A percentile compares a stretch with the other conserved stretches of the same genome.
phyloP scores from a whole-genome alignment of 2,797 vertebrate species.

The Sebastiscus tertius region DNA sequence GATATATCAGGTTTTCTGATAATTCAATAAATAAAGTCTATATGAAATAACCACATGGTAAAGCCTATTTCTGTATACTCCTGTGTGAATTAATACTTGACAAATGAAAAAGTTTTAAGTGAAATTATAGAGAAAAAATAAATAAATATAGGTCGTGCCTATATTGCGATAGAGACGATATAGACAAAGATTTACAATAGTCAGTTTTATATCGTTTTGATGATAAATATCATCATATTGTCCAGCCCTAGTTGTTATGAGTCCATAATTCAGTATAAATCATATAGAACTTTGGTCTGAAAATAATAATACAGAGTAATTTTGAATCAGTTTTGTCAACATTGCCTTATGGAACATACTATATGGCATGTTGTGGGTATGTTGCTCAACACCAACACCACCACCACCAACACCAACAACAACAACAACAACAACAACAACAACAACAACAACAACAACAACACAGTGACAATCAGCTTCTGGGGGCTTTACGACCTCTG shows the following conservation, averaged over 20 bases:
- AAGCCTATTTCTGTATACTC: no score
- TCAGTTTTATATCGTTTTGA: no score
- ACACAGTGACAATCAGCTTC: background rate
- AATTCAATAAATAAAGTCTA: no score
- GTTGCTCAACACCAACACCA: background rate
- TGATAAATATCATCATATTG: no score
- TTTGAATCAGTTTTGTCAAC: background rate
- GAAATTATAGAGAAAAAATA: no score
- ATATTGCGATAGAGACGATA: no score
- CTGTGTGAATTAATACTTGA: no score
- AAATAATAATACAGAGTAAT: background rate
- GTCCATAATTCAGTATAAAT: background rate
- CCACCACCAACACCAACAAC: background rate
- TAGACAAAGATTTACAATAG: no score
- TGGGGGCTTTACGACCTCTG: background rate
- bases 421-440: background rate
- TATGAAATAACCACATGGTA: no score
- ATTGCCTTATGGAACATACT: background rate
- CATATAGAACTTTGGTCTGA: background rate
- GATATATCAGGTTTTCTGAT: no score
- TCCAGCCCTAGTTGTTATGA: background rate
- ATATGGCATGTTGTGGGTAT: background rate
- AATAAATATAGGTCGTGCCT: no score
- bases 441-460: background rate
- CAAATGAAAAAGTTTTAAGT: no score